phyloP scores from a whole-genome alignment of 1,140 invertebrate genomes.

The Chrysopa pallens region DNA sequence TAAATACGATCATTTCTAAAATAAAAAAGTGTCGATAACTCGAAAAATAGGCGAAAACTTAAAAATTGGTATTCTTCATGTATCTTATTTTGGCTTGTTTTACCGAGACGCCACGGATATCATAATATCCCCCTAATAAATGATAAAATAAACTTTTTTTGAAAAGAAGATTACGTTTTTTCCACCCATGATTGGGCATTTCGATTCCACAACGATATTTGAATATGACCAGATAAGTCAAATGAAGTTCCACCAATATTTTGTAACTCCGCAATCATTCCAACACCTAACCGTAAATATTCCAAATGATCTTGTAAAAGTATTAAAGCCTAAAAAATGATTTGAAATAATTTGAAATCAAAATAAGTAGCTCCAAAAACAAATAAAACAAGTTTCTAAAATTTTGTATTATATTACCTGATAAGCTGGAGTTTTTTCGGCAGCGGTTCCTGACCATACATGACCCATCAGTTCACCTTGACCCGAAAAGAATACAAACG shows the following conservation, averaged over 20 bases:
- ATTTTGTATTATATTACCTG: conserved; percentile 38
- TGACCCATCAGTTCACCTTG: conserved; percentile 77
- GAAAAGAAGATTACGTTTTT: conserved; percentile 32
- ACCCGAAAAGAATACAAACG: conserved; percentile 70
- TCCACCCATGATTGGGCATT: conserved; percentile 70
- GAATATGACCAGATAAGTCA: conserved; percentile 68
- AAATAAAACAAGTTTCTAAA: neutral
- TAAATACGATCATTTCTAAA: too few species aligned
- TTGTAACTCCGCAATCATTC: conserved; percentile 49
- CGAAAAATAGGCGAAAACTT: too few species aligned
- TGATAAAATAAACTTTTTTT: too few species aligned
- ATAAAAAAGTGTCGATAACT: too few species aligned
- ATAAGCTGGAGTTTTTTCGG: conserved; percentile 64
- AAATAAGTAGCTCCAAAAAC: neutral
- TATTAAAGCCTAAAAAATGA: conserved; percentile 42
- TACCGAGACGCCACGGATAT: too few species aligned
- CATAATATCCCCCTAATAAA: too few species aligned
- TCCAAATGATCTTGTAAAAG: conserved; percentile 58
- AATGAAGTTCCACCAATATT: conserved; percentile 58
- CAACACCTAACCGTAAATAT: conserved; percentile 49
- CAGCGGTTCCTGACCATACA: conserved; percentile 70
- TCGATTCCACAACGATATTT: conserved; percentile 72
- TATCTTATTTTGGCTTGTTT: too few species aligned
- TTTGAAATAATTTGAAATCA: too few species aligned
- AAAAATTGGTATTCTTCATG: too few species aligned